Evolutionary conservation across 2,797 vertebrate genomes (phyloP), one percentile per base, ranked within the genome.

Genomic region (Cygnus olor): DNA sequence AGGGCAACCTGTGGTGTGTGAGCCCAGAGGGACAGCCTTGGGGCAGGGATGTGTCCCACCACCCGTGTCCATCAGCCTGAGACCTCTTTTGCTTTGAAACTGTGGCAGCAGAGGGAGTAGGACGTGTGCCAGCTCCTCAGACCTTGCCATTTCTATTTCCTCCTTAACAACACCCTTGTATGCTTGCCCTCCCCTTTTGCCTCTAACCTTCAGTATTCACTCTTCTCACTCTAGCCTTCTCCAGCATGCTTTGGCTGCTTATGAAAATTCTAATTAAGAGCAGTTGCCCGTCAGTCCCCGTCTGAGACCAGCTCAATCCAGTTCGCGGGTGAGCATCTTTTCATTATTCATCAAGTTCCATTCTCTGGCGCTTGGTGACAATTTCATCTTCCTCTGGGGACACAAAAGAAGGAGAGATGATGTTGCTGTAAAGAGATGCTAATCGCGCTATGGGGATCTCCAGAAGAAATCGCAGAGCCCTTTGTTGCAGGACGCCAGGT

Each of bases 341-440:
- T 97, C 91, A 93, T 65, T 79, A 96, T 94, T 95, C 95, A 91
- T 85, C 60, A 86, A 74, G 65, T 56, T 90, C 85, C 71, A 60
- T 94, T 94, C 70, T 91, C 72, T 24, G 45, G 74, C 2, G 16
- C 84, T 76, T 81, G 64, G 91, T 80, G 93, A 87, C 95, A 94
- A 96, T 90, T 95, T 85, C 81, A 77, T 94, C 91, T 91, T 94
- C 72, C 93, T 93, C 79, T 40, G 80, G 96, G 83, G 89, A 94
- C 77, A 89, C 44, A 88, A 96, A 96, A 77, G 85, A 44, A 88
- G 86, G 78, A 86, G 78, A 80, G 65, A 91, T 91, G 78, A 87
- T 93, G 56, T 53, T 92, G 93, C 85, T 94, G 85, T 95, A 94
- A 95, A 96, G 92, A 96, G 95, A 96, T 94, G 91, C 76, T 96